These are phyloP conservation scores for Lacerta bilineata DNA, from an alignment of 2,797 vertebrate genomes.

Conservation along the genomic window DNA sequence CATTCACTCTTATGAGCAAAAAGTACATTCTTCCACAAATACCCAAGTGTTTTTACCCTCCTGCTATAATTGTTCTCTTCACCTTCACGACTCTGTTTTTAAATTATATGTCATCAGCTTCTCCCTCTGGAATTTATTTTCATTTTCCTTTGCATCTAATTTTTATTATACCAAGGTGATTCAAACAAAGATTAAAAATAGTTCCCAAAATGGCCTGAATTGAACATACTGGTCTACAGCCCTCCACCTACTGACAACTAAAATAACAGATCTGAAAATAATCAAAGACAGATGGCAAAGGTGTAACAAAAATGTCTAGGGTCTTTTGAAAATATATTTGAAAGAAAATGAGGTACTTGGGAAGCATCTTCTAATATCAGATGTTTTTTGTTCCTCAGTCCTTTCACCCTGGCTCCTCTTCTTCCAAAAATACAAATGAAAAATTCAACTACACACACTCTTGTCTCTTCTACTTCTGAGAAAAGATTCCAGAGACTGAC, in stretches of 20 bases:
- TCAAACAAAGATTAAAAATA: conserved; percentile 34
- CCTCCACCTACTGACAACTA: conserved; percentile 44
- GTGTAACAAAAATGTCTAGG: conserved; percentile 57
- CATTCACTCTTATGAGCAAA: background rate
- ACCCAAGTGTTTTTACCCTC: background rate
- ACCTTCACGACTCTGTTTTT: background rate
- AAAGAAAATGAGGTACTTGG: conserved; percentile 42
- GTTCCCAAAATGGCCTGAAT: conserved; percentile 52
- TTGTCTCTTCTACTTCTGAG: conserved; percentile 2
- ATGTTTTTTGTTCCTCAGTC: conserved; percentile 27
- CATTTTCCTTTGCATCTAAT: background rate
- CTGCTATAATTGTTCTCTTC: background rate
- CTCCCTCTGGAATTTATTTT: background rate
- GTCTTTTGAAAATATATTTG: conserved; percentile 50
- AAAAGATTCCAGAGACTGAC: conserved; percentile 31
- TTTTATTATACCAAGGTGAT: conserved; percentile 13
- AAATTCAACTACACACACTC: conserved; percentile 2
- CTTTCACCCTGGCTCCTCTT: background rate
- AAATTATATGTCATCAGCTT: background rate
- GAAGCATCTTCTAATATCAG: conserved; percentile 38
- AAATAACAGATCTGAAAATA: conserved; percentile 60
- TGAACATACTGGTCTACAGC: conserved; percentile 46
- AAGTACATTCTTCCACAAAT: too few relatives aligned
- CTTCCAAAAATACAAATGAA: conserved; percentile 38
- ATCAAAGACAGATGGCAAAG: conserved; percentile 53